phyloP scores from a whole-genome alignment of 2,888 invertebrate species.

The Allacma fusca region DNA sequence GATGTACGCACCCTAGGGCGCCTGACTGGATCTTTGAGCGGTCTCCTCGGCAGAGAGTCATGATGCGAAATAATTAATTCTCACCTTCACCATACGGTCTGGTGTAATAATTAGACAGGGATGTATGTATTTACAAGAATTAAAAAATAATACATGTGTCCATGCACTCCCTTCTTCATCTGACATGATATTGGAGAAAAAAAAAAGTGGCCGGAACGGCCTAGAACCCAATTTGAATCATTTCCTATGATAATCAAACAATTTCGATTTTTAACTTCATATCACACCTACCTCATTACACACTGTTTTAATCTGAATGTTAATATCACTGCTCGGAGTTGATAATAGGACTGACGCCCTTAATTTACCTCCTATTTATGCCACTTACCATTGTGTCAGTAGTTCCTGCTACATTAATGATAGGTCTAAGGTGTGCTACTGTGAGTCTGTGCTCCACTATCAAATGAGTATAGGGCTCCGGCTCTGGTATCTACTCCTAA shows the following conservation, averaged over 20 bases:
- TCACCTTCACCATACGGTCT: conserved; percentile 31
- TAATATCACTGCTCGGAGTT: not conserved
- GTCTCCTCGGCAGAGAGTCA: not conserved
- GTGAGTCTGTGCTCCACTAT: no score
- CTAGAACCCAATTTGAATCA: not conserved
- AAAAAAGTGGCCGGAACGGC: not conserved
- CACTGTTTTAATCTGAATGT: not conserved
- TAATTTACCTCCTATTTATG: not conserved
- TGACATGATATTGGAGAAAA: no score
- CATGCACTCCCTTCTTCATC: not conserved
- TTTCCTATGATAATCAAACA: not conserved
- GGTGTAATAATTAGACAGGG: conserved; percentile 11
- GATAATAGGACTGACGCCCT: not conserved
- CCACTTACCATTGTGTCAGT: not conserved
- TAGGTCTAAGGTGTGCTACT: not conserved
- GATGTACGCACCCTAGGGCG: conserved; percentile 24
- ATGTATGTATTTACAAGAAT: conserved; percentile 12
- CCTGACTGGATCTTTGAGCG: conserved; percentile 4
- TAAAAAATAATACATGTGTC: not conserved
- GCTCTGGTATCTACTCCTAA: no score
- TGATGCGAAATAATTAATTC: conserved; percentile 30
- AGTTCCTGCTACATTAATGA: not conserved
- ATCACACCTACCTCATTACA: not conserved
- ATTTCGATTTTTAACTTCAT: not conserved
- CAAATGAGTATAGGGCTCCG: no score